Evolutionary conservation across 2,888 invertebrate species (phyloP).

Genomic region (Drosophila ezoana): DNA sequence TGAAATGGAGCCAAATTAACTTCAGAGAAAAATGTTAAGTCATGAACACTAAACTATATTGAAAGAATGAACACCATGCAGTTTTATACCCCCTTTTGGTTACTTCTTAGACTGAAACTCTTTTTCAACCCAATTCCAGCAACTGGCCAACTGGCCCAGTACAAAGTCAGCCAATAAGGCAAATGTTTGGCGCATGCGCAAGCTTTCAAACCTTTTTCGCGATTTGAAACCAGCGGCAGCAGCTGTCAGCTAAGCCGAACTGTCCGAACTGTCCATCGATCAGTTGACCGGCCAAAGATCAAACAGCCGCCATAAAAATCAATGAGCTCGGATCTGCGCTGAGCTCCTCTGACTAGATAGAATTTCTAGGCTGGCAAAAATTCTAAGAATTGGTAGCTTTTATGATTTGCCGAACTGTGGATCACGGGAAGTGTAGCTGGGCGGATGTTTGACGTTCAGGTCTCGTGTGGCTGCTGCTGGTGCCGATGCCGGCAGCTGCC

Average conservation of each 20-base stretch:
- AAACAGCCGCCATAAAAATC: conserved; percentile 73
- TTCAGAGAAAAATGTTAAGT: not conserved
- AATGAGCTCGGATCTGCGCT: conserved; percentile 65
- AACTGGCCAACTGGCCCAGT: conserved; percentile 36
- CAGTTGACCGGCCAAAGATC: conserved; percentile 68
- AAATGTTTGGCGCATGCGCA: conserved; percentile 77
- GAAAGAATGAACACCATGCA: no score
- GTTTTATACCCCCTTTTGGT: not conserved
- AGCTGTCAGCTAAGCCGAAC: conserved; percentile 43
- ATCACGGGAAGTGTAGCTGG: conserved; percentile 59
- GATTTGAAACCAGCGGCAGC: conserved; percentile 69
- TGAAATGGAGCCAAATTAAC: not conserved
- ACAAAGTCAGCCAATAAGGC: conserved; percentile 38
- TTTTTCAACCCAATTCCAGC: conserved; percentile 17
- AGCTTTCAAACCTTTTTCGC: conserved; percentile 79
- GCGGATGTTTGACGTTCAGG: conserved; percentile 59
- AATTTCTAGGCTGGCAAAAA: conserved; percentile 73
- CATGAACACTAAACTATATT: not conserved
- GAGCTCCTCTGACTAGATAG: conserved; percentile 68
- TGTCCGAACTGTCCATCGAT: conserved; percentile 42
- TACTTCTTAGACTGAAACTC: conserved; percentile 13
- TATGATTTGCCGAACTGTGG: conserved; percentile 68
- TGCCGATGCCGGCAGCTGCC: conserved; percentile 52
- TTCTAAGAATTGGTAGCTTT: conserved; percentile 76
- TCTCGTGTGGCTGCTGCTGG: conserved; percentile 28